Base-by-base conservation (phyloP, 2,888 invertebrate species). In the Aphodius sticticus region DNA sequence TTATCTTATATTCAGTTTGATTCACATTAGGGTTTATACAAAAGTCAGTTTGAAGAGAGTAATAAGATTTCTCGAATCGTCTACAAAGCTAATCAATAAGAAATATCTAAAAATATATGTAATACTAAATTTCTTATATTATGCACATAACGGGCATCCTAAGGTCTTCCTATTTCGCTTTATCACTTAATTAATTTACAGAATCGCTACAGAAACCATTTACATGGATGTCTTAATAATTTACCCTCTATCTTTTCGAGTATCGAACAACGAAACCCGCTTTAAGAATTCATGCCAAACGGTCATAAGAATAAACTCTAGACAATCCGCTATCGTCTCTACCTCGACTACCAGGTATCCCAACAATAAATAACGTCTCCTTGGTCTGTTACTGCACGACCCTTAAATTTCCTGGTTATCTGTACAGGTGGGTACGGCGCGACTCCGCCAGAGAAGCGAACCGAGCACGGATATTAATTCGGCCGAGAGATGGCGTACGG, bases 401-500 rank as follows among this genome's bases (percentile, higher is more conserved):
- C 53, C 53, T 53, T 53, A 53, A 53, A 53, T 53, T 53, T 53
- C 12, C 53, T 12, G 12, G 53, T 53, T 53, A 53, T 53, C 53
- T 53, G 53, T 53, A 12, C 53, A 53, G 53, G 53, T 53, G 53
- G 53, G 53, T 53, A 53, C 53, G 53, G 53, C 53, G 53, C 53
- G 53, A 53, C 53, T 53, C 53, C 53, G 53, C 9, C 53, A 53
- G 53, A 53, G 53, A 53, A 53, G 53, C 53, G 53, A 53, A 53
- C 2, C 53, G 53, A 53, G 53, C 53, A 9, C 53, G 78, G 78
- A 80, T 81, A 79, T 81, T 78, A 82, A 82, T 76, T 80, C 82
- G 82, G 76, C 79, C 79, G 79, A 79, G 76, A 78, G 81, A 81
- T 80, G 79, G 80, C 16, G 76, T 76, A 71, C 79, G 69, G 70